Evolutionary conservation across 2,113 vertebrate species (phyloP).

Genomic region (Myiagra hebetior): DNA sequence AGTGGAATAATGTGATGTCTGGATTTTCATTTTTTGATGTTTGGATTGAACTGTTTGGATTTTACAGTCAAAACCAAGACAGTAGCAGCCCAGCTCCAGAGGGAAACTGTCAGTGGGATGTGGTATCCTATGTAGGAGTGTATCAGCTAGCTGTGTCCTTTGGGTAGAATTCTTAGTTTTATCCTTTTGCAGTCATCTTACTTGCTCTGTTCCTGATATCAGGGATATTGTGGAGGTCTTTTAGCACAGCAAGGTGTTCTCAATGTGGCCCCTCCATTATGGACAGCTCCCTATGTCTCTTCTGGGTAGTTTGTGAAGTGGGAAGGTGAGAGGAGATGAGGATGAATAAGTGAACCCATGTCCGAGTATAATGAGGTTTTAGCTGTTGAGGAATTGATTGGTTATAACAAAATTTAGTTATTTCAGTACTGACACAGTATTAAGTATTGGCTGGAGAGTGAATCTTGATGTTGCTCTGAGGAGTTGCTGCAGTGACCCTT

Average conservation of each 20-base stretch:
- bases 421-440: background rate
- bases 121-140: background rate
- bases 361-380: background rate
- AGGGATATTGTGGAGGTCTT: background rate
- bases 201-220: background rate
- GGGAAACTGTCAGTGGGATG: background rate
- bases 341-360: background rate
- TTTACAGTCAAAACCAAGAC: background rate
- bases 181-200: background rate
- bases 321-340: background rate
- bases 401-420: background rate
- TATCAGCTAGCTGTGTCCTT: background rate
- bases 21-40: background rate
- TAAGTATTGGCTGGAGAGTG: background rate
- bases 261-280: background rate
- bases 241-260: background rate
- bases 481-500: background rate
- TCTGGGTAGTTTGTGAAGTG: background rate
- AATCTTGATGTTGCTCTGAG: background rate
- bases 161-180: background rate
- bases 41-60: background rate
- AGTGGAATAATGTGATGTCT: background rate
- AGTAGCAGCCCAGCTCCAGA: background rate
- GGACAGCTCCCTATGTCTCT: background rate
- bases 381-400: background rate